A percentile compares a stretch with the other conserved stretches of the same genome.
Evolutionary conservation across 2,888 invertebrate genomes (phyloP).

Genomic region (Lucinisca nassula): DNA sequence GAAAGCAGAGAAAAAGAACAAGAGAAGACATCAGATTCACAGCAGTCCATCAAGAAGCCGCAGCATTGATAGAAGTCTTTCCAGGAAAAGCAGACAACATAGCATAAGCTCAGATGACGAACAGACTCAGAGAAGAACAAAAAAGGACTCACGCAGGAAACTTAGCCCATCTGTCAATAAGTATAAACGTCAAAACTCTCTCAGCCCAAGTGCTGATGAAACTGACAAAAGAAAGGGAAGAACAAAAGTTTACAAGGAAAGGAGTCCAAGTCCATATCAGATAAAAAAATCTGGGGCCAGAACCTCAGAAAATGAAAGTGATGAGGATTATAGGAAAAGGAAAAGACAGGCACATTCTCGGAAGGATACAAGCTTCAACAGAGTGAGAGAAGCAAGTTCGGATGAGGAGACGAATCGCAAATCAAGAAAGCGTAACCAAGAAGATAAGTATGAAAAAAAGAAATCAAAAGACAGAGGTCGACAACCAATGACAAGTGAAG

Average conservation of each 20-base stretch:
- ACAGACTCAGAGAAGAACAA: neutral
- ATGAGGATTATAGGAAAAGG: constrained; percentile 36
- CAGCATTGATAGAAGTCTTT: neutral
- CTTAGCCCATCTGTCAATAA: constrained; percentile 9
- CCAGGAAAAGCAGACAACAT: constrained; percentile 13
- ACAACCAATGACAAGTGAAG: neutral
- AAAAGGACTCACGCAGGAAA: neutral
- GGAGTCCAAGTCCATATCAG: constrained; percentile 43
- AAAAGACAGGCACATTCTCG: constrained; percentile 37
- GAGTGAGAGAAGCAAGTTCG: neutral
- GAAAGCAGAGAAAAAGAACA: neutral
- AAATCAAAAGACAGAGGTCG: neutral
- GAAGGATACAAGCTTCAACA: neutral
- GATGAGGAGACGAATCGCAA: neutral
- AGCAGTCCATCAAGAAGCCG: neutral
- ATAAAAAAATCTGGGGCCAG: constrained; percentile 29
- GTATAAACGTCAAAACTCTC: neutral
- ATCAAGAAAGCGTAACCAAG: neutral
- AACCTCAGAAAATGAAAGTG: constrained; percentile 37
- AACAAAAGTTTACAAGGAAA: constrained; percentile 19
- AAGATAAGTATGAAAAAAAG: constrained; percentile 11
- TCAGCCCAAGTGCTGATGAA: neutral
- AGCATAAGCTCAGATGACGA: constrained; percentile 8
- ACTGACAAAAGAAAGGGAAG: neutral
- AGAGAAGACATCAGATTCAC: neutral